Percentiles rank a stretch among this genome's conserved stretches.
These are phyloP conservation scores for Puntigrus tetrazona DNA, from an alignment of 2,113 vertebrate genomes.

Conservation along the genomic window DNA sequence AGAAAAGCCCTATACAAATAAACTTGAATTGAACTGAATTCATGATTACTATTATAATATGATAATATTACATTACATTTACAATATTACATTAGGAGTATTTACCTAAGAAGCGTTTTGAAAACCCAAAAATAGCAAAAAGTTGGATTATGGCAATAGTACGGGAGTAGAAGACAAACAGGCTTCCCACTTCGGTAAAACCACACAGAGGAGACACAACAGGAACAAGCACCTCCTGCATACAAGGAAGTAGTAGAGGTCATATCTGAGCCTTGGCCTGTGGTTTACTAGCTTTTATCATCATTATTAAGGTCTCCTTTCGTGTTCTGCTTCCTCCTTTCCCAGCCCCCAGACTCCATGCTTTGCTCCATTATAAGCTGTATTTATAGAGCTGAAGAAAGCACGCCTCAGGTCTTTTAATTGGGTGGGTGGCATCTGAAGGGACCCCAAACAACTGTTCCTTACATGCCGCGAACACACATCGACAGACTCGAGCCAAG, in stretches of 20 bases:
- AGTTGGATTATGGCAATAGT: not conserved
- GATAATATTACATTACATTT: no score
- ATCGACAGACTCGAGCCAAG: constrained; percentile 49
- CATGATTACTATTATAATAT: no score
- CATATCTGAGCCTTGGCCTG: constrained; percentile 53
- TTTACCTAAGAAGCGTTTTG: not conserved
- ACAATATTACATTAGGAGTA: not conserved
- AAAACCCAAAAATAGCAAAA: not conserved
- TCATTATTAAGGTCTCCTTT: constrained; percentile 48
- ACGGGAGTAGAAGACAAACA: constrained; percentile 29
- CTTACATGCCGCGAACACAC: constrained; percentile 49
- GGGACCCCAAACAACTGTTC: constrained; percentile 63
- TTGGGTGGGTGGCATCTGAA: constrained; percentile 51
- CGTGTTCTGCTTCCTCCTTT: constrained; percentile 34
- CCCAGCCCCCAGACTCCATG: constrained; percentile 43
- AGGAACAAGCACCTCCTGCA: constrained; percentile 51
- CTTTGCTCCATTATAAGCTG: constrained; percentile 54
- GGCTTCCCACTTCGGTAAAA: constrained; percentile 31
- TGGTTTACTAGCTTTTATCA: constrained; percentile 60
- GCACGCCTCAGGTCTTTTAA: constrained; percentile 58
- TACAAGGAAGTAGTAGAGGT: constrained; percentile 48
- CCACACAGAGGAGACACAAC: constrained; percentile 35
- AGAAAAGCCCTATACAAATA: no score
- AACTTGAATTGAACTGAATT: no score
- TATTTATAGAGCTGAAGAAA: constrained; percentile 69